A percentile compares a stretch with the other conserved stretches of the same genome.
Evolutionary conservation across 2,113 vertebrate genomes (phyloP).

Genomic region (Diadophis punctatus): DNA sequence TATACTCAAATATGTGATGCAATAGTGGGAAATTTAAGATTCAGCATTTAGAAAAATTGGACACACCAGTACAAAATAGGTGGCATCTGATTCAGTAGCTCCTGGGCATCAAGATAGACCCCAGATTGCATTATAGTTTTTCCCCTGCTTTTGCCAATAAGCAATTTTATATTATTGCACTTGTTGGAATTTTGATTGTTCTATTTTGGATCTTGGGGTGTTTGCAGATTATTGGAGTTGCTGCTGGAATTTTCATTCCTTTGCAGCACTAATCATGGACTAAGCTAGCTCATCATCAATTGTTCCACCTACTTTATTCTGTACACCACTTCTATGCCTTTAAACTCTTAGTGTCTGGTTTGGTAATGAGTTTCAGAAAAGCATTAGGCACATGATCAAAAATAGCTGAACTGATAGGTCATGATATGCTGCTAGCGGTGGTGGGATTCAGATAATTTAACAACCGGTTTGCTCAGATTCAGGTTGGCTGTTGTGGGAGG

Average conservation of each 20-base stretch:
- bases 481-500: no score
- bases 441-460: no score
- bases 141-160: neutral
- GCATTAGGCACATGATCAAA: neutral
- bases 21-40: neutral
- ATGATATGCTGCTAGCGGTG: neutral
- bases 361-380: neutral
- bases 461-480: no score
- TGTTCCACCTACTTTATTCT: neutral
- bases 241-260: neutral
- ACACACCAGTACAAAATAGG: neutral
- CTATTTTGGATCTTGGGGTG: neutral
- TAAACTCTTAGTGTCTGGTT: neutral
- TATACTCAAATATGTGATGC: neutral
- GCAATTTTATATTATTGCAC: neutral
- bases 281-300: neutral
- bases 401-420: neutral
- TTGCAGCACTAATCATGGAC: neutral
- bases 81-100: neutral
- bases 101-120: neutral
- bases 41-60: neutral
- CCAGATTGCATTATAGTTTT: neutral
- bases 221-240: neutral
- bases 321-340: neutral
- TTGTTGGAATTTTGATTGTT: neutral